Conservation (phyloP, 2,797 vertebrate species). For the Tympanoctomys barrerae region DNA sequence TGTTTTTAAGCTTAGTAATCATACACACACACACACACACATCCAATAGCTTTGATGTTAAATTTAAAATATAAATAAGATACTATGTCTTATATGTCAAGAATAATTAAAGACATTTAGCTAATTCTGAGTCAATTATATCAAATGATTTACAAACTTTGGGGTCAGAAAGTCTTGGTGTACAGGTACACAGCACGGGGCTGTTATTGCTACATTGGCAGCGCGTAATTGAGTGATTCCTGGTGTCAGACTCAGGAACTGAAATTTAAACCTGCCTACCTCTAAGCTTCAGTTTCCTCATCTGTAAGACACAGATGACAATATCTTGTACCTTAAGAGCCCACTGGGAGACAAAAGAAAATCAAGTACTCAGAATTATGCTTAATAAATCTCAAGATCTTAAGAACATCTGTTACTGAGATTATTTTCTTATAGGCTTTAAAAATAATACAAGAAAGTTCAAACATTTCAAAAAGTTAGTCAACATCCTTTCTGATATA, state of each 20-base stretch:
- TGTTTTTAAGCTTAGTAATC: not conserved
- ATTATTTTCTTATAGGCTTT: slow-evolving; percentile 28
- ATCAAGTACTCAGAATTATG: not conserved
- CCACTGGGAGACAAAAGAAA: not conserved
- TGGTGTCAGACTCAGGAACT: not conserved
- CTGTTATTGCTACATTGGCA: not conserved
- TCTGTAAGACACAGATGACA: not conserved
- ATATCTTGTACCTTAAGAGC: not conserved
- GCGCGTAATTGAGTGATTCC: not conserved
- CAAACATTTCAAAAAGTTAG: slow-evolving; percentile 31
- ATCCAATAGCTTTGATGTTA: not conserved
- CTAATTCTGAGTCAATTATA: slow-evolving; percentile 56
- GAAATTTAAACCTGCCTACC: not conserved
- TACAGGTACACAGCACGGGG: not conserved
- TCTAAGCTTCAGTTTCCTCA: not conserved
- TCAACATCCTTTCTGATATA: not conserved
- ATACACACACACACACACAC: not conserved
- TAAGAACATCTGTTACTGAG: not conserved
- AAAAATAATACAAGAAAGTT: slow-evolving; percentile 27
- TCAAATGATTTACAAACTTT: slow-evolving; percentile 43
- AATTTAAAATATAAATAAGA: slow-evolving; percentile 52
- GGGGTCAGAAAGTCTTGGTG: not conserved
- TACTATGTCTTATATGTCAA: slow-evolving; percentile 18
- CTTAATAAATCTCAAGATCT: slow-evolving; percentile 32
- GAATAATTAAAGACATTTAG: slow-evolving; percentile 46